Conservation (phyloP, 2,797 vertebrate genomes). For the Meriones psammophilus region DNA sequence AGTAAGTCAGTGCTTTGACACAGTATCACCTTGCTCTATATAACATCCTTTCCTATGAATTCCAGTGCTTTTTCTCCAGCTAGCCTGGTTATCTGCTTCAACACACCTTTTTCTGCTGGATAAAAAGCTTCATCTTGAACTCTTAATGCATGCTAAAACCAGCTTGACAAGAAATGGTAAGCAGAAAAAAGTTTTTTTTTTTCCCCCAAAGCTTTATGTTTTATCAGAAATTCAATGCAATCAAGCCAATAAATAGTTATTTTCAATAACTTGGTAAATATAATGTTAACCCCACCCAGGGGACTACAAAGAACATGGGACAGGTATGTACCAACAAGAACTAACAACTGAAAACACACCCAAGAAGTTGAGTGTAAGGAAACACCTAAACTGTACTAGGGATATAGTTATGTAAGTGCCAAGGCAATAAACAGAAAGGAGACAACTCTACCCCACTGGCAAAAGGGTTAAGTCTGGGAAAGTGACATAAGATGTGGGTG, state of each 20-base stretch:
- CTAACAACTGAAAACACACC: background rate
- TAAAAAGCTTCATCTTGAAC: conserved; percentile 56
- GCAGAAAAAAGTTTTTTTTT: conserved; percentile 31
- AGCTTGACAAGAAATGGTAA: conserved; percentile 53
- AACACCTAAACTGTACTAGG: background rate
- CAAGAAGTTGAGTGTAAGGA: background rate
- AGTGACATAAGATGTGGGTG: background rate
- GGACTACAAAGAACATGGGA: background rate
- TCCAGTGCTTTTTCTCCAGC: background rate
- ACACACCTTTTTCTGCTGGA: conserved; percentile 19
- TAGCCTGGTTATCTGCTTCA: conserved; percentile 58
- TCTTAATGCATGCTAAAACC: conserved; percentile 31
- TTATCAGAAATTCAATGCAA: conserved; percentile 26
- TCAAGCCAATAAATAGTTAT: background rate
- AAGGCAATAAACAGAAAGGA: background rate
- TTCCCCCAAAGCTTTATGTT: conserved; percentile 4
- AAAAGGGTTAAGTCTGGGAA: background rate
- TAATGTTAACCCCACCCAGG: background rate
- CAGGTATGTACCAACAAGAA: background rate
- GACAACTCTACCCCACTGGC: background rate
- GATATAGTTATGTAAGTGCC: background rate
- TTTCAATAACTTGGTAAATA: background rate
- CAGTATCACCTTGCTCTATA: background rate
- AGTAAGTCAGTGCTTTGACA: conserved; percentile 66
- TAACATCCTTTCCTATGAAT: background rate